Evolutionary conservation across 2,113 vertebrate species (phyloP), one percentile per base, ranked within the genome.

Genomic region (Himantopus leucocephalus): DNA sequence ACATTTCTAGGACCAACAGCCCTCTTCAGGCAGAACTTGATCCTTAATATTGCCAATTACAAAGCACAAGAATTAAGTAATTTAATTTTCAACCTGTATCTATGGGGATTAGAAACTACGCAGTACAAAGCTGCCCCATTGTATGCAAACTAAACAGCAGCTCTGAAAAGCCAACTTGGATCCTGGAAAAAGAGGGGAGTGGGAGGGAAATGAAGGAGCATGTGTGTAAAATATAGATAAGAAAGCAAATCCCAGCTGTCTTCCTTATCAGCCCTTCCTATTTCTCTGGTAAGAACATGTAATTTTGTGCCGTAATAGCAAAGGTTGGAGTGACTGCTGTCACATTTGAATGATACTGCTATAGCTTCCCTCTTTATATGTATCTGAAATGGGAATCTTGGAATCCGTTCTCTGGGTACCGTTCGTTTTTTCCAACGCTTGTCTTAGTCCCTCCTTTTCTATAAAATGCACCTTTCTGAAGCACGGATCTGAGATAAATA

Each of bases 181-280:
- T 77, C 50, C 82, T 88, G 89, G 87, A 95, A 90, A 92, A 66
- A 52, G 86, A 53, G 88, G 50, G 74, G 92, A 85, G 80, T 67
- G 62, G 75, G 66, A 77, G 70, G 86, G 79, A 95, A 95, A 96
- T 78, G 93, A 90, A 94, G 85, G 68, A 94, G 86, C 87, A 62
- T 92, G 96, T 92, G 94, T 98, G 98, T 81, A 96, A 97, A 97
- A 93, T 80, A 91, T 8, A 97, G 98, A 98, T 98, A 98, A 98
- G 97, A 78, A 94, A 97, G 96, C 95, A 97, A 97, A 97, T 97
- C 96, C 96, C 95, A 89, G 90, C 98, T 97, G 96, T 94, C 96
- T 73, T 39, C 86, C 93, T 97, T 97, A 97, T 97, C 97, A 97
- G 95, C 87, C 71, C 67, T 96, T 96, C 94, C 93, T 97, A 96